These are phyloP conservation scores for Daboia siamensis DNA, from an alignment of 2,113 vertebrate species.

Conservation along the genomic window DNA sequence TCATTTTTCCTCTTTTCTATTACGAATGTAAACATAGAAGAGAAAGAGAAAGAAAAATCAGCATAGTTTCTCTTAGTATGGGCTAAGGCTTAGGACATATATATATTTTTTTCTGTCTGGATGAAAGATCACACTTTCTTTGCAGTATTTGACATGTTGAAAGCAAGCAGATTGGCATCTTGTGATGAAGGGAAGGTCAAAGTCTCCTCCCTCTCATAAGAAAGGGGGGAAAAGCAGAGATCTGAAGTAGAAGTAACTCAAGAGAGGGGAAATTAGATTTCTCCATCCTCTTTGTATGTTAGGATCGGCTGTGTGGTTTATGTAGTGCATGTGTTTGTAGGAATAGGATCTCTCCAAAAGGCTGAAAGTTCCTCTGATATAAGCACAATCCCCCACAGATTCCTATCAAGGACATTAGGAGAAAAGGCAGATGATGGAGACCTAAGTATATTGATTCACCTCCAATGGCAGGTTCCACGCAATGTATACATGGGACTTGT, in stretches of 20 bases:
- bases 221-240: not conserved
- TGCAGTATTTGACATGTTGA: not conserved
- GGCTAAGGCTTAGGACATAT: not conserved
- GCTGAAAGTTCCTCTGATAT: not conserved
- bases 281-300: not conserved
- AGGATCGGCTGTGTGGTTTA: not conserved
- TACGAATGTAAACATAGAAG: not conserved
- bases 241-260: not conserved
- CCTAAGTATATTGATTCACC: slow-evolving; percentile 60
- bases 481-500: slow-evolving; percentile 93
- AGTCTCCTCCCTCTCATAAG: not conserved
- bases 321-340: not conserved
- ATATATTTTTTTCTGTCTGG: not conserved
- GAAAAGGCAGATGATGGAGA: not conserved
- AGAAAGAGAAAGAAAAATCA: not conserved
- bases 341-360: not conserved
- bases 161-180: not conserved
- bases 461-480: slow-evolving; percentile 96
- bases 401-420: not conserved
- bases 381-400: not conserved
- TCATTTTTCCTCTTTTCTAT: not conserved
- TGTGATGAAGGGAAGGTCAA: not conserved
- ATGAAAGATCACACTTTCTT: not conserved
- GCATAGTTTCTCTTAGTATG: not conserved
- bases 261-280: not conserved